Evolutionary conservation across 1,140 invertebrate species (phyloP).

Genomic region (Leptinotarsa texana): DNA sequence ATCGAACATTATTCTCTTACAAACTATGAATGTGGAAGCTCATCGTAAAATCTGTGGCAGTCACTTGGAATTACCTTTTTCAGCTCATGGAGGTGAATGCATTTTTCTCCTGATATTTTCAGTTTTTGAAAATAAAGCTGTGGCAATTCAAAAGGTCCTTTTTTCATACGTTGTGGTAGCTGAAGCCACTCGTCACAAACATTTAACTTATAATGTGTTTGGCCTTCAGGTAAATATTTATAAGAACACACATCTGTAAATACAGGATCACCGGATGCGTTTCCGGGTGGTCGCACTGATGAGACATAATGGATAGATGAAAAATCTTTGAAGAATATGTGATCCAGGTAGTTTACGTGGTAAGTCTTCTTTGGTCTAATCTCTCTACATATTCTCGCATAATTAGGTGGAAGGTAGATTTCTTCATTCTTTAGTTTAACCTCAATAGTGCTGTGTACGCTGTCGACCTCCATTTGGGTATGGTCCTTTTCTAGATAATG

Average conservation of each 20-base stretch:
- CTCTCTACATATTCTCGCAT: conserved; percentile 36
- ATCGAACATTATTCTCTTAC: too few relatives aligned
- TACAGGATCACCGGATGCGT: not conserved
- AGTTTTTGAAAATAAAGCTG: not conserved
- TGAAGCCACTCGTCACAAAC: conserved; percentile 9
- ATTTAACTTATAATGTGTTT: conserved; percentile 13
- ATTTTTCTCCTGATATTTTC: not conserved
- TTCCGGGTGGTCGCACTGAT: conserved; percentile 6
- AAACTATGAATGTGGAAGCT: not conserved
- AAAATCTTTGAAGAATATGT: conserved; percentile 17
- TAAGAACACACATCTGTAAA: not conserved
- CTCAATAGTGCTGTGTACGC: conserved; percentile 49
- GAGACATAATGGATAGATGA: not conserved
- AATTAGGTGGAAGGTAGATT: conserved; percentile 41
- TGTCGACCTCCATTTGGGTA: conserved; percentile 55
- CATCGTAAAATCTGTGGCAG: not conserved
- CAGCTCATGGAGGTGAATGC: not conserved
- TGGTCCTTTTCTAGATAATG: conserved; percentile 55
- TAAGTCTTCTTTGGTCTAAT: conserved; percentile 36
- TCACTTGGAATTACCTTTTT: conserved; percentile 18
- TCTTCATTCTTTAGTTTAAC: conserved; percentile 23
- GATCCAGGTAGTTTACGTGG: conserved; percentile 9
- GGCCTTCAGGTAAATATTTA: conserved; percentile 7
- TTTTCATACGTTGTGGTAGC: not conserved
- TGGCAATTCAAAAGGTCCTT: not conserved